These are phyloP conservation scores for Psophia crepitans DNA, from an alignment of 2,113 vertebrate genomes.

Conservation along the genomic window DNA sequence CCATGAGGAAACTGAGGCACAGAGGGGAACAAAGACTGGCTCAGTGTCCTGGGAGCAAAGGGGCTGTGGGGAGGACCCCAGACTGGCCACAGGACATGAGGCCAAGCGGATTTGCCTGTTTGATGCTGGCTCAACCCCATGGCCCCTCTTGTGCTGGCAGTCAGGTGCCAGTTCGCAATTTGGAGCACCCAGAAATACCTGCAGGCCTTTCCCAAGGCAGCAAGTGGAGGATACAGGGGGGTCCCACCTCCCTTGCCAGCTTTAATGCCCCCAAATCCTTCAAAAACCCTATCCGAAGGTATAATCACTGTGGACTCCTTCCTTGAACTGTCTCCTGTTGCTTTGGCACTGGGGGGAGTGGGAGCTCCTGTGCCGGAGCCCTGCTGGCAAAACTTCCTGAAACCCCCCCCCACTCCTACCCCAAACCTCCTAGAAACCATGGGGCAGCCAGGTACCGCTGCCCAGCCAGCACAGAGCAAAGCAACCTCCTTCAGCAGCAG, in stretches of 20 bases:
- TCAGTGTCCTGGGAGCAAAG: not conserved
- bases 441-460: not conserved
- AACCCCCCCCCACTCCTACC: accelerated
- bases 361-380: accelerated
- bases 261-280: not conserved
- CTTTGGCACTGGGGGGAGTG: accelerated
- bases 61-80: not conserved
- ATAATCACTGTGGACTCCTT: not conserved
- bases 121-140: not conserved
- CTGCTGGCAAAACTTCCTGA: not conserved
- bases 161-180: not conserved
- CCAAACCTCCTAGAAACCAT: not conserved
- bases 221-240: not conserved
- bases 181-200: not conserved
- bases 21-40: accelerated
- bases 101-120: not conserved
- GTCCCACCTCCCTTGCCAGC: not conserved
- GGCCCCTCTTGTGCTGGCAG: not conserved
- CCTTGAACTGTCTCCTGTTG: not conserved
- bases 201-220: not conserved
- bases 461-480: accelerated
- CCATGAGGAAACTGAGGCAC: not conserved
- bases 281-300: not conserved
- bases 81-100: not conserved
- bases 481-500: not conserved